These are phyloP conservation scores for Zaprionus davidi DNA, from an alignment of 1,140 invertebrate species.

Conservation along the genomic window DNA sequence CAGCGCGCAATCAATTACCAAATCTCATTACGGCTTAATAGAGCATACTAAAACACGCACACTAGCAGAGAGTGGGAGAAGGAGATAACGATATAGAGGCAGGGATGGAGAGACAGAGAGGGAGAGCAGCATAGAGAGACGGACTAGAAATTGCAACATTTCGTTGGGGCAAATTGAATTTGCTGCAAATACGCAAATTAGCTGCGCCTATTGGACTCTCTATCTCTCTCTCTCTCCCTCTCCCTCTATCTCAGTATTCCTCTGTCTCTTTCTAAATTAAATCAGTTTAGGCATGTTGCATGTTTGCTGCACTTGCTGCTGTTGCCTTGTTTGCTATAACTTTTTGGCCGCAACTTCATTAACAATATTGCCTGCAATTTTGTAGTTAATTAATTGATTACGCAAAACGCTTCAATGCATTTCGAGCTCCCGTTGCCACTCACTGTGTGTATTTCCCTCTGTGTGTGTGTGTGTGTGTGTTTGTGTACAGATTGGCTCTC, in stretches of 20 bases:
- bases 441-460: background rate
- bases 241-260: background rate
- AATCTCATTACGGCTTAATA: conserved; percentile 81
- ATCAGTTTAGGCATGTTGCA: background rate
- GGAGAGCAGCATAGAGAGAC: background rate
- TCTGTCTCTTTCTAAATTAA: conserved; percentile 4
- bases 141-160: conserved; percentile 31
- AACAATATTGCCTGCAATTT: conserved; percentile 63
- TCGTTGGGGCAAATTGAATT: conserved; percentile 38
- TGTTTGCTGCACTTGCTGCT: conserved; percentile 10
- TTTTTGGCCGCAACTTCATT: conserved; percentile 69
- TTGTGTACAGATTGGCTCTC: background rate
- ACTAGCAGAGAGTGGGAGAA: background rate
- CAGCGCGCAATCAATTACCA: conserved; percentile 76
- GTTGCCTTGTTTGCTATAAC: conserved; percentile 30
- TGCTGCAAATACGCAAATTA: conserved; percentile 48
- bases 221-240: background rate
- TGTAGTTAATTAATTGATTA: conserved; percentile 81
- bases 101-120: too few relatives aligned
- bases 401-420: conserved; percentile 70
- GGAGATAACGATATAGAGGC: too few relatives aligned
- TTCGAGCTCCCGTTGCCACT: conserved; percentile 31
- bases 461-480: conserved; percentile 4
- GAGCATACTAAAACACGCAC: conserved; percentile 56
- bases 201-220: conserved; percentile 1